phyloP scores from a whole-genome alignment of 1,140 invertebrate species.

The Himalopsyche phryganea region DNA sequence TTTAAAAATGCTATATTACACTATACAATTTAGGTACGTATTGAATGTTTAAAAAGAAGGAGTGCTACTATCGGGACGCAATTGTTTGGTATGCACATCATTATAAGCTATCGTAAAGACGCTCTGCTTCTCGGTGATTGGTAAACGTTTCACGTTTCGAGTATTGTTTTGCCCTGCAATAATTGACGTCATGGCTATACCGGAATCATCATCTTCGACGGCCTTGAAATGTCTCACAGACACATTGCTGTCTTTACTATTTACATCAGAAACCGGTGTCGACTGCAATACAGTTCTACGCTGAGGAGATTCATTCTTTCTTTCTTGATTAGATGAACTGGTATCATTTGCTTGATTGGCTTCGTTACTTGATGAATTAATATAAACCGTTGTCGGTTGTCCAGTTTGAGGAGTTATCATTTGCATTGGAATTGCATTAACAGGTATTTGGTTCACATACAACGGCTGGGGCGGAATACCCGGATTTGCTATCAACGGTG shows the following conservation, averaged over 20 bases:
- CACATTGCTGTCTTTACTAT: conserved; percentile 26
- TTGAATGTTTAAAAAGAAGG: conserved; percentile 44
- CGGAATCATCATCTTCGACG: conserved; percentile 70
- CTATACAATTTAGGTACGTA: conserved; percentile 10
- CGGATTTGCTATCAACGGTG: conserved; percentile 41
- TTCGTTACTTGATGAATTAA: conserved; percentile 19
- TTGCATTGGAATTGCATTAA: conserved; percentile 25
- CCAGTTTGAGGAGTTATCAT: conserved; percentile 24
- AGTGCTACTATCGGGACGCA: conserved; percentile 52
- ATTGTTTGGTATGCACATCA: conserved; percentile 63
- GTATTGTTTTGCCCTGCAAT: conserved; percentile 38
- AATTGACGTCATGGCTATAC: conserved; percentile 65
- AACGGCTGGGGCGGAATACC: conserved; percentile 44
- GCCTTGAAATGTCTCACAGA: conserved; percentile 28
- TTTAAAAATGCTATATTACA: conserved; percentile 5
- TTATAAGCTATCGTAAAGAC: conserved; percentile 92
- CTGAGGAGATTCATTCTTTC: neutral
- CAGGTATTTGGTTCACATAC: conserved; percentile 44
- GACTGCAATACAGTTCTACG: neutral
- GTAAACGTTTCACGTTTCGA: conserved; percentile 58
- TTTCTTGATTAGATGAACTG: conserved; percentile 7
- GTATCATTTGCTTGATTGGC: neutral
- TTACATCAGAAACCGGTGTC: conserved; percentile 2
- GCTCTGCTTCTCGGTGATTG: conserved; percentile 85
- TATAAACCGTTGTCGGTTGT: conserved; percentile 29